phyloP scores from a whole-genome alignment of 2,888 invertebrate genomes.

The Pyrochroa serraticornis region DNA sequence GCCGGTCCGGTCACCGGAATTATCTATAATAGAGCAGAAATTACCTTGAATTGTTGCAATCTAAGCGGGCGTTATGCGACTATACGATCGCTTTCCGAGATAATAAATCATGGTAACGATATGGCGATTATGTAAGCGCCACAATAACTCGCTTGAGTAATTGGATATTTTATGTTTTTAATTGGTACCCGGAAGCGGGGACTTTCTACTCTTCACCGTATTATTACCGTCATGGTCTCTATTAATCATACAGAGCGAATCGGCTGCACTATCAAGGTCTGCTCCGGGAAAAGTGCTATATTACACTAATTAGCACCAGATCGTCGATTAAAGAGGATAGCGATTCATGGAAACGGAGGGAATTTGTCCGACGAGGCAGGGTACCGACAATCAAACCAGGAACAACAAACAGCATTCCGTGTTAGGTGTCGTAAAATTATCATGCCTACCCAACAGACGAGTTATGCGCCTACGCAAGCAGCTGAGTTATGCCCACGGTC shows the following conservation, averaged over 20 bases:
- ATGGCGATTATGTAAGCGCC: constrained; percentile 5
- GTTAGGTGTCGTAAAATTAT: too few species aligned
- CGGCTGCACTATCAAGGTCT: not conserved
- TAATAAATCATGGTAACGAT: constrained; percentile 7
- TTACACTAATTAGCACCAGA: not conserved
- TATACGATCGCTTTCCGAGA: constrained; percentile 7
- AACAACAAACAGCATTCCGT: too few species aligned
- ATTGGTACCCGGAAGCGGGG: constrained; percentile 21
- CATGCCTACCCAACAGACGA: too few species aligned
- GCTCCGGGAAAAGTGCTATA: not conserved
- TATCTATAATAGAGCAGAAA: constrained; percentile 21
- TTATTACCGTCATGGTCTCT: not conserved
- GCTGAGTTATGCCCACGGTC: too few species aligned
- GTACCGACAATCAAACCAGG: too few species aligned
- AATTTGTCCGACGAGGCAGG: too few species aligned
- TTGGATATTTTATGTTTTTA: constrained; percentile 20
- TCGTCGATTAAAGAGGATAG: not conserved
- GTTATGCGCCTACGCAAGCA: too few species aligned
- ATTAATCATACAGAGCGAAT: constrained; percentile 8
- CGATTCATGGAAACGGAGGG: not conserved
- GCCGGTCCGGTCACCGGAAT: constrained; percentile 23
- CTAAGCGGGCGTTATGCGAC: constrained; percentile 10
- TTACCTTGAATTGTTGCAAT: constrained; percentile 26
- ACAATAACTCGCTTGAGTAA: not conserved
- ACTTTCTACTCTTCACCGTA: constrained; percentile 11